phyloP scores from a whole-genome alignment of 2,888 invertebrate genomes.

The Nomada ruficornis region DNA sequence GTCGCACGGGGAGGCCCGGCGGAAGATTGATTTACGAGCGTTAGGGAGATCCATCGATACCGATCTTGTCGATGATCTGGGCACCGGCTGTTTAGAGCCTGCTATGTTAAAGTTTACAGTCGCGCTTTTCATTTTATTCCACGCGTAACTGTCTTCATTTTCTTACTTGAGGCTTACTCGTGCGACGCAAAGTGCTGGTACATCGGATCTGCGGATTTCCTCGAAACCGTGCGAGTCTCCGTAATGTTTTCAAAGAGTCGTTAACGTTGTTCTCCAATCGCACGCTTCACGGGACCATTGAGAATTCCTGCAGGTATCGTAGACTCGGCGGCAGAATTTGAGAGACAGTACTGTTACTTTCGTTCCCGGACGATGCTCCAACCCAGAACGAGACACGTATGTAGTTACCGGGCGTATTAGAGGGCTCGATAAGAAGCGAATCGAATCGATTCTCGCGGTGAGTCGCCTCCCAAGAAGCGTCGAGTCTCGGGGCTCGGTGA shows the following conservation, averaged over 20 bases:
- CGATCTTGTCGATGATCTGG: background rate
- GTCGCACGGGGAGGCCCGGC: background rate
- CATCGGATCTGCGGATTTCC: too few species aligned
- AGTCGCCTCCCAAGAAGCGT: slow-evolving; percentile 68
- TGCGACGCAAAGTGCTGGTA: too few species aligned
- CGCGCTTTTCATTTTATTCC: background rate
- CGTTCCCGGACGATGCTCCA: slow-evolving; percentile 7
- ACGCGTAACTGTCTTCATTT: background rate
- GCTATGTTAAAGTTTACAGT: background rate
- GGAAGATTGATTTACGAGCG: background rate
- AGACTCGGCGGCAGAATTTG: too few species aligned
- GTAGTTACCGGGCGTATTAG: slow-evolving; percentile 51
- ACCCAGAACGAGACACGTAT: slow-evolving; percentile 30
- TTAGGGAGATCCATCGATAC: background rate
- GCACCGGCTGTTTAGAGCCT: background rate
- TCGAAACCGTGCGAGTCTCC: too few species aligned
- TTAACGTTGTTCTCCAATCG: too few species aligned
- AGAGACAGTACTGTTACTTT: background rate
- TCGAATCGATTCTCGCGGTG: slow-evolving; percentile 55
- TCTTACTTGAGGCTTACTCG: background rate
- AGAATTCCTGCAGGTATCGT: too few species aligned
- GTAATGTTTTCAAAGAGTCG: too few species aligned
- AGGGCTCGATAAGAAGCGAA: slow-evolving; percentile 60
- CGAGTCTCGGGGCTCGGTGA: slow-evolving; percentile 62
- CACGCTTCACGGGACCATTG: too few species aligned